Percentiles rank a stretch among this genome's conserved stretches.
Conservation (phyloP, 2,888 invertebrate genomes). For the Blera fallax region DNA sequence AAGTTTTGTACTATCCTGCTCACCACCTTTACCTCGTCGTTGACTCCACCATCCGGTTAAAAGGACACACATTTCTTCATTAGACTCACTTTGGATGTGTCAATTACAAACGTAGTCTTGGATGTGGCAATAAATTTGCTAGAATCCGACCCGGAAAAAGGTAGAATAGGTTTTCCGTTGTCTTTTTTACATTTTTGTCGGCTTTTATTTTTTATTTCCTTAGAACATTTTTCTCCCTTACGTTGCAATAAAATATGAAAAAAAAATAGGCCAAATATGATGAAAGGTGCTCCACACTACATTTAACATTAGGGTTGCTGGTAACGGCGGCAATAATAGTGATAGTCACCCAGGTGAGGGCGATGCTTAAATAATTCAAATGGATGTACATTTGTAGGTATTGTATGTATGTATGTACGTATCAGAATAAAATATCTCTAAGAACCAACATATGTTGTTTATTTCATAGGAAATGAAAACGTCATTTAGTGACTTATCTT, state of each 20-base stretch:
- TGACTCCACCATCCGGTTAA: neutral
- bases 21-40: neutral
- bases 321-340: no score
- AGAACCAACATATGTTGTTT: no score
- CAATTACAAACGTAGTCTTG: constrained; percentile 30
- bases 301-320: neutral
- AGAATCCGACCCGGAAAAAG: constrained; percentile 19
- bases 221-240: constrained; percentile 4
- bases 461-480: no score
- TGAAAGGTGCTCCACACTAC: constrained; percentile 1
- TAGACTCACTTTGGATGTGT: constrained; percentile 38
- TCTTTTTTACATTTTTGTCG: neutral
- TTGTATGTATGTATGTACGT: no score
- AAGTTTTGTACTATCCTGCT: neutral
- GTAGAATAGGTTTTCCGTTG: neutral
- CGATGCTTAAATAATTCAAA: no score
- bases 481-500: no score
- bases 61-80: constrained; percentile 36
- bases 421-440: no score
- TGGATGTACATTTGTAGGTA: no score
- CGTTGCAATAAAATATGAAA: neutral
- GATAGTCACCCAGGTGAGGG: no score
- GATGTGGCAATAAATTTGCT: constrained; percentile 31
- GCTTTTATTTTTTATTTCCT: constrained; percentile 12
- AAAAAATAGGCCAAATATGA: constrained; percentile 17